phyloP scores from a whole-genome alignment of 2,888 invertebrate genomes.

The Acleris laterana region DNA sequence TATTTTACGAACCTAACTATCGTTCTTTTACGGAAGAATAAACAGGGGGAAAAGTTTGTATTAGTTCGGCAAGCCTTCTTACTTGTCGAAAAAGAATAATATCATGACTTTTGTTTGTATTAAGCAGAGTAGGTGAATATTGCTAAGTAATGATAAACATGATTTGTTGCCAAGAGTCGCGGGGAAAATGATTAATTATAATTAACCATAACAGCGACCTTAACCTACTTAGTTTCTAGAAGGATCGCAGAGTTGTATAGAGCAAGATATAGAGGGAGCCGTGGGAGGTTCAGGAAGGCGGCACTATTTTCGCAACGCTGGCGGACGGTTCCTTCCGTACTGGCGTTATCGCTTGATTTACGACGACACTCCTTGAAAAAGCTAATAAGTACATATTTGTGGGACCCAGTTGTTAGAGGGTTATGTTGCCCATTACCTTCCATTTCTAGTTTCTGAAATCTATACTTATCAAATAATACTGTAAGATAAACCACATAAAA shows the following conservation, averaged over 20 bases:
- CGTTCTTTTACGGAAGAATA: constrained; percentile 1
- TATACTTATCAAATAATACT: no score
- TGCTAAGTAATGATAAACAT: constrained; percentile 24
- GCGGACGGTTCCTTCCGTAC: constrained; percentile 55
- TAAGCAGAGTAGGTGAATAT: constrained; percentile 20
- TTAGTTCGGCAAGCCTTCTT: constrained; percentile 34
- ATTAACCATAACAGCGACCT: constrained; percentile 1
- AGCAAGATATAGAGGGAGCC: background rate
- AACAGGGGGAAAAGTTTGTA: constrained; percentile 39
- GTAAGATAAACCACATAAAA: no score
- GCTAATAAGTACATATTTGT: constrained; percentile 53
- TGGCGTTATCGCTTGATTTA: constrained; percentile 65
- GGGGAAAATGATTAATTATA: constrained; percentile 4
- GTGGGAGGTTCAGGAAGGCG: constrained; percentile 44
- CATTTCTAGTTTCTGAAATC: background rate
- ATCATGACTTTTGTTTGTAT: constrained; percentile 21
- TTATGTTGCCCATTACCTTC: constrained; percentile 23
- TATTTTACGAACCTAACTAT: constrained; percentile 16
- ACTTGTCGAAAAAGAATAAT: constrained; percentile 18
- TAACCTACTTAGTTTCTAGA: background rate
- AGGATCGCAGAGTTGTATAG: background rate
- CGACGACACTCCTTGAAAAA: constrained; percentile 57
- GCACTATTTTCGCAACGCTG: constrained; percentile 53
- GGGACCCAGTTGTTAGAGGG: constrained; percentile 38
- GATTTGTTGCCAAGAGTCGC: constrained; percentile 8